Base-by-base conservation (phyloP, 37 sponge, comb jelly and placozoan species). In the Tethya wilhelma region DNA sequence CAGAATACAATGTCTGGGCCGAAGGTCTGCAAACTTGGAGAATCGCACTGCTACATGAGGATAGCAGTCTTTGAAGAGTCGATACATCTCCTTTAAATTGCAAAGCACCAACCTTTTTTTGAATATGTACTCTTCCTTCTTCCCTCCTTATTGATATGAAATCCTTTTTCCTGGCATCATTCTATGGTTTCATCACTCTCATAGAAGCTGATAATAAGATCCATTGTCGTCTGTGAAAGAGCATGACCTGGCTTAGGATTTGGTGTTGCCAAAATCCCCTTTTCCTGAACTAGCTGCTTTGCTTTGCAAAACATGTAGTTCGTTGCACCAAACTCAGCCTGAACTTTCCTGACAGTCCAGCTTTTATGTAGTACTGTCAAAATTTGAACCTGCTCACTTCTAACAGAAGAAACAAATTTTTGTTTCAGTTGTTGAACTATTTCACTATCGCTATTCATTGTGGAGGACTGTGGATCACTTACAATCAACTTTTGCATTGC, bases 51-150 rank as follows among this genome's bases (percentile, higher is more conserved):
- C 77, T 58, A 34, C 36, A 57, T 49, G 38, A 43, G 78, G 86
- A 77, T 34, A 69, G 34, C 31, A 20, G 23, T 64, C 68, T 66
- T 75, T 75, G 40, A 84, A 84, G 29, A 63, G 39, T 19, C 25
- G 69, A 46, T 74, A 84, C 49, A 76, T 39, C 33, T 85, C 86
- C 64, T 75, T 75, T 63, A 84, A 44, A 66, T 84, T 84, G 38
- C 56, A 30, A 33, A 84, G 64, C 20, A 84, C 68, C 23, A n/a
- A n/a, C n/a, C n/a, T n/a, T n/a, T n/a, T n/a, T 75, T 66, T 84
- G 84, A 1, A 66, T 30, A 65, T 64, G 67, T 23, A 55, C 36
- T 2, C 75, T 26, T 65, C 64, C 22, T 22, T 38, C 84, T 12
- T 49, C 58, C 25, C 44, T 11, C 44, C 1, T 38, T n/a, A 66